Percentiles rank a stretch among this genome's conserved stretches.
These are phyloP conservation scores for Gymnopithys bicolor DNA, from an alignment of 2,797 vertebrate genomes.

Conservation along the genomic window DNA sequence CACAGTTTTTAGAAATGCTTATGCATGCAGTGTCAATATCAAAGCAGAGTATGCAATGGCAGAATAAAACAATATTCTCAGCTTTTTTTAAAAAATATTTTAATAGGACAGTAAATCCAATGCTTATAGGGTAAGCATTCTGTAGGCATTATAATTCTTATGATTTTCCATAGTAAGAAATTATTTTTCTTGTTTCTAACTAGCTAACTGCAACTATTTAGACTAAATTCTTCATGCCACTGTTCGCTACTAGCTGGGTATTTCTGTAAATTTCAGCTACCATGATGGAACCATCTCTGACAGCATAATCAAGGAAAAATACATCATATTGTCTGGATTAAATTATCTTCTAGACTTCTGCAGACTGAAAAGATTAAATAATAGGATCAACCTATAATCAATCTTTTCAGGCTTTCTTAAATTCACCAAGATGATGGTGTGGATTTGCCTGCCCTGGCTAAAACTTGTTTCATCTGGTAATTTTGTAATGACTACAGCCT, in stretches of 20 bases:
- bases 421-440: background rate
- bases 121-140: background rate
- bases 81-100: background rate
- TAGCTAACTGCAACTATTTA: background rate
- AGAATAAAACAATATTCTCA: background rate
- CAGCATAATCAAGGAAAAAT: background rate
- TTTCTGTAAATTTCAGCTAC: background rate
- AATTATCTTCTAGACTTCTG: background rate
- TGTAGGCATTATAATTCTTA: background rate
- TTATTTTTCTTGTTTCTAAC: background rate
- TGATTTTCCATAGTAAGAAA: background rate
- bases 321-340: background rate
- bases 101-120: background rate
- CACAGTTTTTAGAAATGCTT: background rate
- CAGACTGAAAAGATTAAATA: background rate
- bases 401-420: background rate
- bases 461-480: background rate
- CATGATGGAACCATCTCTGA: background rate
- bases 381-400: background rate
- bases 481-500: background rate
- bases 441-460: background rate
- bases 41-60: background rate
- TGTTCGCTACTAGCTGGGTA: background rate
- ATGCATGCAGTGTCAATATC: background rate
- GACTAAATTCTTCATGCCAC: background rate